Percentiles rank a stretch among this genome's conserved stretches.
These are phyloP conservation scores for Kryptopterus vitreolus DNA, from an alignment of 2,797 vertebrate genomes.

Conservation along the genomic window DNA sequence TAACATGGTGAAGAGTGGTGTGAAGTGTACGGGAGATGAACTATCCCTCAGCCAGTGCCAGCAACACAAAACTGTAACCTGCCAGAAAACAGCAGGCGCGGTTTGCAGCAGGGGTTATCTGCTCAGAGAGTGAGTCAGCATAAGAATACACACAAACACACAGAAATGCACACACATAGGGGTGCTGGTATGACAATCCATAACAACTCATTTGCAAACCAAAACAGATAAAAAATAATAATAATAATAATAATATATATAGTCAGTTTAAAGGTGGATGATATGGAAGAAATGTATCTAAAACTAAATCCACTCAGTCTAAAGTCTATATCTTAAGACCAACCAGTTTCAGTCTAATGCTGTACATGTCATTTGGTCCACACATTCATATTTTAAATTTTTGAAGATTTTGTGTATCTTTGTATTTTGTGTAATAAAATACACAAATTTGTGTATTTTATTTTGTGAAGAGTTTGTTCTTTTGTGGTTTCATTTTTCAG, in stretches of 20 bases:
- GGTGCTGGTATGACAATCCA: background rate
- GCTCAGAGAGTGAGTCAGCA: conserved; percentile 89
- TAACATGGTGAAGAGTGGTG: conserved; percentile 90
- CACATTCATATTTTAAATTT: too few species aligned
- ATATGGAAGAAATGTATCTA: too few species aligned
- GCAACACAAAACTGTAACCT: conserved; percentile 82
- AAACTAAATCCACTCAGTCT: background rate
- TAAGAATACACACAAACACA: background rate
- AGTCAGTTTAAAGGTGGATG: background rate
- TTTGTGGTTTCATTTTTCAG: background rate
- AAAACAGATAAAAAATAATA: background rate
- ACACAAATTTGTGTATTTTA: too few species aligned
- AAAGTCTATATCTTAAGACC: background rate
- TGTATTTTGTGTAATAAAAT: too few species aligned
- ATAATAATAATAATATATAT: background rate
- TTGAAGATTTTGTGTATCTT: too few species aligned
- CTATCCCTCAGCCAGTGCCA: conserved; percentile 89
- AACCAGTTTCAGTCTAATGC: background rate
- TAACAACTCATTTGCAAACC: background rate
- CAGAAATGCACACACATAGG: background rate
- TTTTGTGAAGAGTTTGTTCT: background rate
- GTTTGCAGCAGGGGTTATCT: conserved; percentile 93
- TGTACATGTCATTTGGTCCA: background rate
- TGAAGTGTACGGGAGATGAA: conserved; percentile 87
- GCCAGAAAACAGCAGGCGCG: conserved; percentile 82